Percentiles rank a stretch among this genome's conserved stretches.
Conservation (phyloP, 2,888 invertebrate species). For the Pecten maximus region DNA sequence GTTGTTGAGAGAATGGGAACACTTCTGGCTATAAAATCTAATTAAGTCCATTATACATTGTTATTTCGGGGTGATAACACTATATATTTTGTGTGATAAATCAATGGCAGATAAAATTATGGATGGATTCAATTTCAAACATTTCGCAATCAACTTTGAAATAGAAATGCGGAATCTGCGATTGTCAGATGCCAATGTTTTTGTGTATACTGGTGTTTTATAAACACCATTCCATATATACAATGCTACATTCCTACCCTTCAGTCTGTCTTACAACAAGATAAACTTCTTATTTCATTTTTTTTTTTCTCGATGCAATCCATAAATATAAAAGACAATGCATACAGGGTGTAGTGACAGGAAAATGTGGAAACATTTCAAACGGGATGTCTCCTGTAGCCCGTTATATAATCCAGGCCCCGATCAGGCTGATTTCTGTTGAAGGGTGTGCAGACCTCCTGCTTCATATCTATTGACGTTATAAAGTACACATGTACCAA, state of each 20-base stretch:
- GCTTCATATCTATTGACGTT: not conserved
- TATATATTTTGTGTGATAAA: not conserved
- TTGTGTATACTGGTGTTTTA: not conserved
- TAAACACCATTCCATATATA: not conserved
- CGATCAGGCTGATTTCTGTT: not conserved
- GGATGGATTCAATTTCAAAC: not conserved
- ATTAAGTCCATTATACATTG: not conserved
- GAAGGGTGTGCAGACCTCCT: too few species aligned
- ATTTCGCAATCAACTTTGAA: not conserved
- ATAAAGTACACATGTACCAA: not conserved
- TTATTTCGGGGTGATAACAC: not conserved
- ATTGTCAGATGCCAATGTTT: constrained; percentile 6
- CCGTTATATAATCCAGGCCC: not conserved
- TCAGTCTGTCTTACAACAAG: not conserved
- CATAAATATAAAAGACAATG: not conserved
- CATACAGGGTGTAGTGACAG: constrained; percentile 2
- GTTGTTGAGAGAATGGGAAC: not conserved
- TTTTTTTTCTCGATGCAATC: not conserved
- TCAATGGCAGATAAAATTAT: not conserved
- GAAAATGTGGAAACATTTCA: not conserved
- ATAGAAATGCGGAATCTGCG: not conserved
- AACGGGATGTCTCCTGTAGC: not conserved
- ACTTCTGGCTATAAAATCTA: not conserved
- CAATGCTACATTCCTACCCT: not conserved
- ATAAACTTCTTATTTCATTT: not conserved